Evolutionary conservation across 2,113 vertebrate genomes (phyloP).

Genomic region (Oncorhynchus keta): DNA sequence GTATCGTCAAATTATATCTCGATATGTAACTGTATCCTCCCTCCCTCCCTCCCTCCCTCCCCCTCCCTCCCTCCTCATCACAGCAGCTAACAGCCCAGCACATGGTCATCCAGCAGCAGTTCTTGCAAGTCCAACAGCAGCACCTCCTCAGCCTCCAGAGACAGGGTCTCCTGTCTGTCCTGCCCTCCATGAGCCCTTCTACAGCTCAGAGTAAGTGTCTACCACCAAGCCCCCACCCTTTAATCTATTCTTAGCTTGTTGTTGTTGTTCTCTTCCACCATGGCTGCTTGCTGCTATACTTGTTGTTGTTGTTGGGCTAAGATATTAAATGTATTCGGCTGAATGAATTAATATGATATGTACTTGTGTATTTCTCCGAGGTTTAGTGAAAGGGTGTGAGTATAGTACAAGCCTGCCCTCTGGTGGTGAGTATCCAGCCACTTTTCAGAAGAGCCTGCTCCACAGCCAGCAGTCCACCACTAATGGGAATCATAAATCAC

Average conservation of each 20-base stretch:
- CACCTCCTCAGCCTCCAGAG: conserved; percentile 96
- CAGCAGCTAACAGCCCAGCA: conserved; percentile 91
- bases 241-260: too few relatives aligned
- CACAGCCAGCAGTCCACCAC: conserved; percentile 56
- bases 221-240: background rate
- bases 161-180: conserved; percentile 90
- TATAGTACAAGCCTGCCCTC: conserved; percentile 44
- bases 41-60: too few relatives aligned
- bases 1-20: too few relatives aligned
- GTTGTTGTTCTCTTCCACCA: too few relatives aligned
- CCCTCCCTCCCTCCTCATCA: conserved; percentile 34
- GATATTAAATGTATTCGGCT: too few relatives aligned
- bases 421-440: conserved; percentile 47
- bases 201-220: conserved; percentile 77
- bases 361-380: background rate
- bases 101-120: conserved; percentile 96
- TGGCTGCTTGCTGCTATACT: background rate
- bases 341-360: background rate
- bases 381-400: conserved; percentile 54
- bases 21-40: too few relatives aligned
- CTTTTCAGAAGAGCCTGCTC: conserved; percentile 46
- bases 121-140: conserved; percentile 96
- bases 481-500: conserved; percentile 60
- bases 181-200: conserved; percentile 74
- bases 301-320: background rate